Evolutionary conservation across 2,888 invertebrate species (phyloP), one percentile per base, ranked within the genome.

Genomic region (Oxytorus armatus): DNA sequence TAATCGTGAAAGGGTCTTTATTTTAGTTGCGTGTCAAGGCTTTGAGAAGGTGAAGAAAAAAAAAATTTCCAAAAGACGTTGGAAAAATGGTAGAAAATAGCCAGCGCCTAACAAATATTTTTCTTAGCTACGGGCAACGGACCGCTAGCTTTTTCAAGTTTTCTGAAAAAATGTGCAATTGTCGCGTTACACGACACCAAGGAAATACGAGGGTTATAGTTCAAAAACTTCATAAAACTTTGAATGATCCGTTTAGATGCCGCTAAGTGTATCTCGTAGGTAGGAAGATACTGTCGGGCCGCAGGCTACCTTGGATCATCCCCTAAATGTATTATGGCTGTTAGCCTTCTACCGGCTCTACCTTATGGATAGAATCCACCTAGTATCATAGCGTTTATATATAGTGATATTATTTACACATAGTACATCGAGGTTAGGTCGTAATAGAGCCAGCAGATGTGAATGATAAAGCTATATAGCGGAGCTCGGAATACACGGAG

Each of bases 401-500:
- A 55, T 11, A n/a, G 11, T 21, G 59, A 59, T 29, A 29, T 4
- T 29, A 49, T n/a, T n/a, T 47, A 25, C 33, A 49, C 51, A 16
- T 33, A 21, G 21, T 0, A 14, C n/a, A 36, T 33, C 44, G 42
- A 33, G 59, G 44, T 11, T 23, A 55, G 63, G 70, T 65, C 33
- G 23, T 42, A 53, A 53, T 55, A 70, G 14, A 25, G 51, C 36
- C 75, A 42, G 25, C 44, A 65, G 25, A 55, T 16, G 25, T 36
- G 65, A 51, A 39, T 70, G 75, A 69, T 75, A 79, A 79, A 79
- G 75, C 70, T 75, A n/a, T n/a, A n/a, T n/a, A n/a, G 47, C 25
- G 21, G 23, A 21, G 36, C 29, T 33, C 42, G 57, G 66, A 68
- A 47, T 68, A 53, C 44, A n/a, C n/a, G n/a, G 29, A 21, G 5